Base-by-base conservation (phyloP, 2,797 vertebrate species). In the Squalus acanthias region DNA sequence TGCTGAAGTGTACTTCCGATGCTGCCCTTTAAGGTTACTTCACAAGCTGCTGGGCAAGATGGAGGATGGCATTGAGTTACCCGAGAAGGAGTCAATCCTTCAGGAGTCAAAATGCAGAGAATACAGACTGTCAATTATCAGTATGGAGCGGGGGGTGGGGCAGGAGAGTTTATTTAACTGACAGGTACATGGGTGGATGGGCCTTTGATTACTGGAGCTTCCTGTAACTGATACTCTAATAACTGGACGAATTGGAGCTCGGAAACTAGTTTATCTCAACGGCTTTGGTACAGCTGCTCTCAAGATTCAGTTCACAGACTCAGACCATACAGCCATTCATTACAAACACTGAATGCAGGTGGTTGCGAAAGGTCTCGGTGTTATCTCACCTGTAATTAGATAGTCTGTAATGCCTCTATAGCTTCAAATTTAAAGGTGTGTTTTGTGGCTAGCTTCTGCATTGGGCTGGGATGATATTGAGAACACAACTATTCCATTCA, bases 151-250 rank as follows among this genome's bases (percentile, higher is more conserved):
- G 87, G 53, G 87, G 50, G 85, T 5, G 53, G 87, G 57, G 87
- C 24, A 57, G 26, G 53, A 29, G 24, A 57, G 53, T 89, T 60
- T 89, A 29, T 29, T 89, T 89, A 89, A 89, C 53, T 89, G 87
- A 89, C 24, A 60, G 57, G 87, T 60, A 60, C 87, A 60, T 60
- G 8, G 29, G 50, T 89, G 24, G 24, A 29, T 57, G 87, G 87
- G 26, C 24, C 87, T 57, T 89, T 89, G 53, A 89, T 89, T 53
- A 89, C 57, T 12, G 26, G 53, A 60, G 87, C 53, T 89, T 89
- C 87, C 87, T 89, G 87, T 89, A 89, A 89, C 53, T 33, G 87
- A 89, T 89, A 89, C 26, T 60, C 87, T 57, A 33, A 57, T 88
- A 57, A 57, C 9, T 60, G 53, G 26, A 89, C 9, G 53, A 60